Conservation (phyloP, 2,888 invertebrate species). For the Zygothrica quintamaculata region DNA sequence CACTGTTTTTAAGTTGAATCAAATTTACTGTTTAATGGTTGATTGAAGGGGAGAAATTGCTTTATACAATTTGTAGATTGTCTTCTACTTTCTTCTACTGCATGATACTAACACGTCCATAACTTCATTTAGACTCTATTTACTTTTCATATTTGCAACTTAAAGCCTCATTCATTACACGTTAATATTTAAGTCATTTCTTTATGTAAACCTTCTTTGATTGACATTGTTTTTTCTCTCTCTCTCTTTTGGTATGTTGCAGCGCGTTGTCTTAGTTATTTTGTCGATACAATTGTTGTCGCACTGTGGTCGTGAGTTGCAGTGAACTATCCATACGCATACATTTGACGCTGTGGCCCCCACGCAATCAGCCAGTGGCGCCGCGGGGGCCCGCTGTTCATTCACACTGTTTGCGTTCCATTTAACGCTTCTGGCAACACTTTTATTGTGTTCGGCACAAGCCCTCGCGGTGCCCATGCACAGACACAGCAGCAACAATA, state of each 20-base stretch:
- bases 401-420: conserved; percentile 72
- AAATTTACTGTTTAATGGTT: no score
- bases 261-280: conserved; percentile 19
- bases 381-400: conserved; percentile 84
- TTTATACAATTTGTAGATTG: no score
- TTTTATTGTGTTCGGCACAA: conserved; percentile 78
- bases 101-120: no score
- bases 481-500: conserved; percentile 30
- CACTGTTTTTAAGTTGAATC: no score
- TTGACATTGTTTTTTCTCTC: not conserved
- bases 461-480: conserved; percentile 84
- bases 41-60: no score
- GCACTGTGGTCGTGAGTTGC: conserved; percentile 42
- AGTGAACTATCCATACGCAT: conserved; percentile 75
- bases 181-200: no score
- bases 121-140: no score
- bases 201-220: not conserved
- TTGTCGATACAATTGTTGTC: conserved; percentile 21
- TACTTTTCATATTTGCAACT: not conserved
- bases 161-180: no score
- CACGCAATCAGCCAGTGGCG: conserved; percentile 84
- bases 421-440: conserved; percentile 80
- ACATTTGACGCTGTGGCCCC: conserved; percentile 84
- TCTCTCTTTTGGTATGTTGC: conserved; percentile 2
- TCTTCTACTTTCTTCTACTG: no score